phyloP scores from a whole-genome alignment of 1,140 invertebrate genomes.

The Drosophila gunungcola region DNA sequence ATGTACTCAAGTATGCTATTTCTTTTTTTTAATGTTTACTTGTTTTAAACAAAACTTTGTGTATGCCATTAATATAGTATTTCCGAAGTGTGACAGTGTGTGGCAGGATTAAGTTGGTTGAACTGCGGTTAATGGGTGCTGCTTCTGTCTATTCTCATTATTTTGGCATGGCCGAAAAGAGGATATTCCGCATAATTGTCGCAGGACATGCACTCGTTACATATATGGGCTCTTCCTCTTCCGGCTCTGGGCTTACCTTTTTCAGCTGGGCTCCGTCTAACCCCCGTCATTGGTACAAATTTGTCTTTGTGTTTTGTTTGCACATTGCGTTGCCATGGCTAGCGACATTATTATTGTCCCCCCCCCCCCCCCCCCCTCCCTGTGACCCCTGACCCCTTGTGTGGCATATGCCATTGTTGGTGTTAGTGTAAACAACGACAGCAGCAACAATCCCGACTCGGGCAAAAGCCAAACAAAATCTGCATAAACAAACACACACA shows the following conservation, averaged over 20 bases:
- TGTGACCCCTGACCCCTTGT: neutral
- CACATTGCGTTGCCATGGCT: conserved; percentile 51
- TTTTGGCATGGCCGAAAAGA: neutral
- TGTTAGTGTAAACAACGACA: conserved; percentile 35
- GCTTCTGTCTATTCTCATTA: conserved; percentile 14
- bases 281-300: conserved; percentile 15
- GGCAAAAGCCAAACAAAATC: conserved; percentile 40
- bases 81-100: neutral
- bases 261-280: neutral
- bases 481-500: conserved; percentile 55
- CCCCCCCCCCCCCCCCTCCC: neutral
- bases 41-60: neutral
- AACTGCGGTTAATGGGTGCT: neutral
- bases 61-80: neutral
- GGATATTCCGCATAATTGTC: conserved; percentile 48
- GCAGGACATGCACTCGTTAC: conserved; percentile 33
- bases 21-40: neutral
- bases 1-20: no score
- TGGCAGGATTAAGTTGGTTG: neutral
- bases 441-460: conserved; percentile 5
- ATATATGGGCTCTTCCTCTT: neutral
- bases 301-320: conserved; percentile 41
- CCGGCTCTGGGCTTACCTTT: neutral
- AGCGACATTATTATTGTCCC: conserved; percentile 48
- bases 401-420: conserved; percentile 26